Evolutionary conservation across 1,140 invertebrate genomes (phyloP).

Genomic region (Tetranychus urticae): DNA sequence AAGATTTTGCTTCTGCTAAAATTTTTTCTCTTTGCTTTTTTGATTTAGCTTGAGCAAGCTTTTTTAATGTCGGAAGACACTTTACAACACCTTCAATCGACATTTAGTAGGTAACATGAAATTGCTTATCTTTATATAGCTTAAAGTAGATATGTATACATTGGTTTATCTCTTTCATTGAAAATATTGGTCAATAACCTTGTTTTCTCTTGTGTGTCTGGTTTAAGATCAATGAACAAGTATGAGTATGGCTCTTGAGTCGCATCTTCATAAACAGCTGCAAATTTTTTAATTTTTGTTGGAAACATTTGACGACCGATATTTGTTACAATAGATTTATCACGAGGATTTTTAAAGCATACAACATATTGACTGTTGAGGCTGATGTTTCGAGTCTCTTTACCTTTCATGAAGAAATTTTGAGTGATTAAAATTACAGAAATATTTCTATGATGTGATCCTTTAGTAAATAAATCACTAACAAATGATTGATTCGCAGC

Average conservation of each 20-base stretch:
- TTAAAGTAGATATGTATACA: no score
- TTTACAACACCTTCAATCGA: neutral
- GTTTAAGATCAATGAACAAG: neutral
- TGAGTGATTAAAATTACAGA: neutral
- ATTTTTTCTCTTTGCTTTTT: neutral
- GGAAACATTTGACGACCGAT: neutral
- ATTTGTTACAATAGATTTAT: neutral
- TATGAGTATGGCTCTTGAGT: neutral
- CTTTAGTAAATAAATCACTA: neutral
- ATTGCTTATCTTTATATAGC: neutral
- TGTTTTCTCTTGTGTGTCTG: neutral
- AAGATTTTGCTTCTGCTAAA: no score
- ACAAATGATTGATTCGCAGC: neutral
- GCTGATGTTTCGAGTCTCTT: neutral
- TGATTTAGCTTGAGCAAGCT: neutral
- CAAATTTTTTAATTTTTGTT: neutral
- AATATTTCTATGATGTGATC: neutral
- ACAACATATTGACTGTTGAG: neutral
- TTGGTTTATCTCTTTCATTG: neutral
- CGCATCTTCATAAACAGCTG: neutral
- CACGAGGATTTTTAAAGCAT: neutral
- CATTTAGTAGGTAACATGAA: neutral
- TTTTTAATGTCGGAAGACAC: neutral
- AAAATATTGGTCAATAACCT: neutral
- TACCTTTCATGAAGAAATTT: neutral